phyloP scores from a whole-genome alignment of 1,140 invertebrate genomes.

The Bombus huntii region DNA sequence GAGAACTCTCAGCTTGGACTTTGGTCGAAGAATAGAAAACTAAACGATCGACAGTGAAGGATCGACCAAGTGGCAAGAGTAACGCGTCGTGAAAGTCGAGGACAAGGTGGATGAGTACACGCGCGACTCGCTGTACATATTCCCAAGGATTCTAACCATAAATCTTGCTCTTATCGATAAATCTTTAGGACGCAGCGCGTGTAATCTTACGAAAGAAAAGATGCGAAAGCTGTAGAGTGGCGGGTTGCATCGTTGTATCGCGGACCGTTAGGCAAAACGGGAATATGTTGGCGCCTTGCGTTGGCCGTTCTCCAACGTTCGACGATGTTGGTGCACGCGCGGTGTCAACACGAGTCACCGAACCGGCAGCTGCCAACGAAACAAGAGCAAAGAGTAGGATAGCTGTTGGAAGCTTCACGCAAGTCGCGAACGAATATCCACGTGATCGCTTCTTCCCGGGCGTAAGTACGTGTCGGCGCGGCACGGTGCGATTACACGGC shows the following conservation, averaged over 20 bases:
- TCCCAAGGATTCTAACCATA: no score
- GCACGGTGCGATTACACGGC: not conserved
- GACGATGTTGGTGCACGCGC: constrained; percentile 48
- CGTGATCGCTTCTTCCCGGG: constrained; percentile 26
- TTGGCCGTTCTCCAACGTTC: constrained; percentile 68
- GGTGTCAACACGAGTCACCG: constrained; percentile 55
- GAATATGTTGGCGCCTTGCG: constrained; percentile 74
- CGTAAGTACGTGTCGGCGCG: constrained; percentile 22
- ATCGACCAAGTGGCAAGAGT: no score
- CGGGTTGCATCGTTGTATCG: constrained; percentile 45
- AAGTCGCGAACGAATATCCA: constrained; percentile 17
- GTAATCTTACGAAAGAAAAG: not conserved
- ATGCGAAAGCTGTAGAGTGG: not conserved
- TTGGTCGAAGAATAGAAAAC: no score
- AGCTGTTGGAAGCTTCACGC: not conserved
- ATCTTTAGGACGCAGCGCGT: not conserved
- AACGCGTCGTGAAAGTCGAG: no score
- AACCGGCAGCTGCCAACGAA: constrained; percentile 40
- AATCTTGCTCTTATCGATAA: not conserved
- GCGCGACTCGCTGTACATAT: no score
- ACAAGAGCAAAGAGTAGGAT: constrained; percentile 30
- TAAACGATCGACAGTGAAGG: no score
- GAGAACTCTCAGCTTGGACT: no score
- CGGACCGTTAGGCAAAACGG: constrained; percentile 72
- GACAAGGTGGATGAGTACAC: no score